Evolutionary conservation across 2,888 invertebrate genomes (phyloP), one percentile per base, ranked within the genome.

Genomic region (Empis livida): DNA sequence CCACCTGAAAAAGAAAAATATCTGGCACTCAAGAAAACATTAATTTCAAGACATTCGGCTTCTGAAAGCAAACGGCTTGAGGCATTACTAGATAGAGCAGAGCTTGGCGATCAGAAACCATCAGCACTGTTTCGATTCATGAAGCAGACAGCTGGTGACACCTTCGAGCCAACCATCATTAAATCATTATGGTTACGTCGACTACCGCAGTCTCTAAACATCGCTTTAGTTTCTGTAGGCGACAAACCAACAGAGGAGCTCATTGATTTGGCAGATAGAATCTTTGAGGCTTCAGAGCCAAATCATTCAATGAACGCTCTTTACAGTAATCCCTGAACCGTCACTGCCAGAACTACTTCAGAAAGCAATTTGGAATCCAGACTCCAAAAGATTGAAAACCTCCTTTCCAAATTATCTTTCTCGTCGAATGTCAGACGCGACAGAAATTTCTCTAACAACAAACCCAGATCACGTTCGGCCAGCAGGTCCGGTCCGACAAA

Each of bases 61-160:
- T 41, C 41, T 10, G 46, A 46, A 38, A 46, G 15, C 3, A 46
- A 46, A 23, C 40, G 44, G 16, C 17, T 47, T 3, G 43, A 39
- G 3, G 20, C 30, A 8, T 17, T 47, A 13, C 40, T 41, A 15
- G 43, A 44, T 11, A 47, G 43, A 41, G 47, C 47, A 3, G 47
- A 47, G 14, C 38, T 43, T 5, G 39, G 47, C 10, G 44, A 47
- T 16, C 39, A 32, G 35, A 43, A 44, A 32, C 44, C 47, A 13
- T 47, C 44, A 1, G 41, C 39, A 40, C 35, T 47, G n/a, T 47
- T 41, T 41, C 32, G 43, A n/a, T 43, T 27, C 15, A 47, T 47
- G 47, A 43, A 39, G 23, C 43, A 46, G 23, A 23, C 42, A 20
- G 46, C 43, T 35, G 43, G 43, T 23, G 37, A 39, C 15, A 13